A percentile compares a stretch with the other conserved stretches of the same genome.
Conservation (phyloP, 2,888 invertebrate genomes). For the Tipula vernalis region DNA sequence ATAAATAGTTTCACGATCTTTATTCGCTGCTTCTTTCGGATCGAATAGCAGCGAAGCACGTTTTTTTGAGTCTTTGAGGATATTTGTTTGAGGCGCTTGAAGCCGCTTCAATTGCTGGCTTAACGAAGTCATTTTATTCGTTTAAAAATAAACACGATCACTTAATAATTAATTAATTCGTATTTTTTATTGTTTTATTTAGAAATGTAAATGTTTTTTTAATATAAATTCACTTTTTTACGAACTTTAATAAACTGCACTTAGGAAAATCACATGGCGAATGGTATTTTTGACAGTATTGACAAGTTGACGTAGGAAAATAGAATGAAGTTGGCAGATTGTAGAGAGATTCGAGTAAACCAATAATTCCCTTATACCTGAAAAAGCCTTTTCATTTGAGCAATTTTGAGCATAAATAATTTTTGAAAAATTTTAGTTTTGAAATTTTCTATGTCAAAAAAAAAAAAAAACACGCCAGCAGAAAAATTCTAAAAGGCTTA, state of each 20-base stretch:
- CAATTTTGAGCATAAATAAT: no score
- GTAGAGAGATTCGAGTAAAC: background rate
- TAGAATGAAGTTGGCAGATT: background rate
- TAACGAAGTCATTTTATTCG: slow-evolving; percentile 51
- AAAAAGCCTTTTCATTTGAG: background rate
- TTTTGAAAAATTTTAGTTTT: no score
- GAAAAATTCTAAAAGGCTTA: no score
- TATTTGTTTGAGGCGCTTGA: slow-evolving; percentile 59
- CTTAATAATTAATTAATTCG: background rate
- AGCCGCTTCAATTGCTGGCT: slow-evolving; percentile 66
- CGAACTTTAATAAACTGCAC: background rate
- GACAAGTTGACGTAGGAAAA: background rate
- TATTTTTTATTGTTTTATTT: background rate
- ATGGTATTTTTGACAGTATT: background rate
- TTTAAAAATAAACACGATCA: background rate
- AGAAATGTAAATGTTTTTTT: background rate
- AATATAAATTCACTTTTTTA: background rate
- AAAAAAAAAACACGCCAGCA: no score
- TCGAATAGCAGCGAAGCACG: slow-evolving; percentile 79
- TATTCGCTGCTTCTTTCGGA: slow-evolving; percentile 74
- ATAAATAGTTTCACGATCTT: slow-evolving; percentile 73
- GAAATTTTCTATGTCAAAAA: no score
- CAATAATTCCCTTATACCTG: background rate
- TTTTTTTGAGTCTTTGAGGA: slow-evolving; percentile 52
- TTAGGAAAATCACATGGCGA: background rate